Conservation (phyloP, 1,140 invertebrate species). For the Brachionus calyciflorus region DNA sequence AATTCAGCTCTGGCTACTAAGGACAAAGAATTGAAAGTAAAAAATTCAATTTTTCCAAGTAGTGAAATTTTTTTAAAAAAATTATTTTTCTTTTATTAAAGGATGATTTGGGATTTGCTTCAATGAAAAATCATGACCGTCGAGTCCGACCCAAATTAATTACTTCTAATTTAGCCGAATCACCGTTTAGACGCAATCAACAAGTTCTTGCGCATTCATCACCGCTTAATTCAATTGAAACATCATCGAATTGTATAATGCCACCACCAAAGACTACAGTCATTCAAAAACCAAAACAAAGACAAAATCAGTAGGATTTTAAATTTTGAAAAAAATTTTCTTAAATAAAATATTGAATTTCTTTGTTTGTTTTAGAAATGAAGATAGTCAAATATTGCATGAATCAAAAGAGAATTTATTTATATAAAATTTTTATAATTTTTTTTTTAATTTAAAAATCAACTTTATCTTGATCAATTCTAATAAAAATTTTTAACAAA, state of each 20-base stretch:
- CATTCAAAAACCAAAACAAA: constrained; percentile 2
- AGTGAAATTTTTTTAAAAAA: neutral
- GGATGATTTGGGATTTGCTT: constrained; percentile 2
- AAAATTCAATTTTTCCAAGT: neutral
- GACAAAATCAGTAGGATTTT: neutral
- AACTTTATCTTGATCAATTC: too few relatives aligned
- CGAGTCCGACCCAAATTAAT: neutral
- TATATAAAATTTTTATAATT: neutral
- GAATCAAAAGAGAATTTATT: constrained; percentile 40
- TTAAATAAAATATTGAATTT: neutral
- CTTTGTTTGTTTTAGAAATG: neutral
- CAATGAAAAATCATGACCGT: neutral
- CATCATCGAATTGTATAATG: neutral
- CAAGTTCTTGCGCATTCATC: constrained; percentile 2
- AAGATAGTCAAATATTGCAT: neutral
- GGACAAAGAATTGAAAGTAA: constrained; percentile 16
- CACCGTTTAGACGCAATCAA: constrained; percentile 12
- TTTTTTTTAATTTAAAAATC: neutral
- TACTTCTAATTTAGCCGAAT: neutral
- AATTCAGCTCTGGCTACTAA: neutral
- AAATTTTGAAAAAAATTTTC: neutral
- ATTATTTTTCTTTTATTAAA: neutral
- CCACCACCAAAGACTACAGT: constrained; percentile 16
- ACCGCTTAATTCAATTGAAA: constrained; percentile 4
- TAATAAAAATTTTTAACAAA: too few relatives aligned